Evolutionary conservation across 2,797 vertebrate genomes (phyloP), one percentile per base, ranked within the genome.

Genomic region (Lagocephalus sceleratus): DNA sequence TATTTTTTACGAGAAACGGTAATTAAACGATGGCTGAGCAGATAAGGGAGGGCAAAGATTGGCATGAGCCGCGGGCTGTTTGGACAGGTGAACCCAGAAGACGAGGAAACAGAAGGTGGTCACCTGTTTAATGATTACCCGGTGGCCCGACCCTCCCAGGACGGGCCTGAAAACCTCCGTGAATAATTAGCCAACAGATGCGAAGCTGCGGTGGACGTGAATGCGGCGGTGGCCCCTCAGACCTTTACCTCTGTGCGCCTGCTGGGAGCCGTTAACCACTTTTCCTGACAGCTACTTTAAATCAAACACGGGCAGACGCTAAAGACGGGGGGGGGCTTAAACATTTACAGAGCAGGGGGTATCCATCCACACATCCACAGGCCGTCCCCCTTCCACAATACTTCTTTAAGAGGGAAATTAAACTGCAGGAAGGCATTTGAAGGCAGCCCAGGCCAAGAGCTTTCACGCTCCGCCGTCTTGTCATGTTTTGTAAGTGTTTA

Each of bases 401-500:
- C 57, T 76, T 79, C 65, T 62, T 45, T 62, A 43, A 47, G 50
- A 56, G 59, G 52, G 43, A 56, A 66, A 42, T 66, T 46, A 41
- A 71, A 60, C 39, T 46, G 63, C 19, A 29, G 22, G 26, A 32
- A 49, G 38, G 26, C 47, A 29, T 35, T 35, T 35, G 10, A 54
- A 60, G 51, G 54, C 81, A 76, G 75, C 43, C 15, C 63, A 70
- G 76, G 76, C 60, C 55, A 35, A 14, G 32, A 35, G 7, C 60
- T 47, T 66, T 57, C 62, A 2, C 63, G 71, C 77, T 78, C 60
- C 55, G 10, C 60, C 46, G 67, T 57, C 62, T 54, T 20, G 76
- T 80, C 78, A 62, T 88, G 85, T 85, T 85, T 85, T 71, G 29
- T 60, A 75, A 62, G 78, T 87, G 81, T 86, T 85, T 85, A 80